Percentiles rank a stretch among this genome's conserved stretches.
These are phyloP conservation scores for Microcebus ravelobensis DNA, from an alignment of 2,113 vertebrate species.

Conservation along the genomic window DNA sequence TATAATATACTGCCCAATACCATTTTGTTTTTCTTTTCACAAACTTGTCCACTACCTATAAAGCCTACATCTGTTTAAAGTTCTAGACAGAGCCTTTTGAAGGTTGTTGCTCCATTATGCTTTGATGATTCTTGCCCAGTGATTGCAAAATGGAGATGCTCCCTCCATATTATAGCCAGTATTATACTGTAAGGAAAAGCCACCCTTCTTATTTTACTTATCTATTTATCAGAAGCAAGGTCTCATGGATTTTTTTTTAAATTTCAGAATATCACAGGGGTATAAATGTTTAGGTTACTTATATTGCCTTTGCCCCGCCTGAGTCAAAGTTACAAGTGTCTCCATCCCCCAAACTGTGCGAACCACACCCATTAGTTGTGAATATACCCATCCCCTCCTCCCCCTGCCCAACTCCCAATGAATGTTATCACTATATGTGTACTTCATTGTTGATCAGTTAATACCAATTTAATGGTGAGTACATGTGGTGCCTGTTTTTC, in stretches of 20 bases:
- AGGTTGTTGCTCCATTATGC: background rate
- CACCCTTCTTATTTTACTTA: background rate
- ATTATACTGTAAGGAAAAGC: background rate
- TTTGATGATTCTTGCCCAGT: background rate
- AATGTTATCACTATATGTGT: too few relatives aligned
- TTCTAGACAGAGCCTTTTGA: background rate
- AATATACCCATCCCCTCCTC: too few relatives aligned
- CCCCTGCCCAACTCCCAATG: too few relatives aligned
- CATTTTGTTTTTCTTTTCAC: conserved; percentile 23
- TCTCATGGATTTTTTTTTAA: background rate
- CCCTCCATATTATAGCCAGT: background rate
- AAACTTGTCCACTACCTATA: background rate
- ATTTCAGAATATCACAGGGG: too few relatives aligned
- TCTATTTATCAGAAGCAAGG: background rate
- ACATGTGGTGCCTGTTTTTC: too few relatives aligned
- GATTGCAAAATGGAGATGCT: background rate
- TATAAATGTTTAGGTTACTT: too few relatives aligned
- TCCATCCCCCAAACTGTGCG: too few relatives aligned
- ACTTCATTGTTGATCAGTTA: too few relatives aligned
- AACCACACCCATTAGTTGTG: too few relatives aligned
- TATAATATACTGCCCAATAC: background rate
- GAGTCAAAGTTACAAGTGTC: too few relatives aligned
- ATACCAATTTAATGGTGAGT: too few relatives aligned
- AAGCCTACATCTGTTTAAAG: background rate
- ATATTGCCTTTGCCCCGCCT: too few relatives aligned